These are phyloP conservation scores for Oreortyx pictus DNA, from an alignment of 2,797 vertebrate species.

Conservation along the genomic window DNA sequence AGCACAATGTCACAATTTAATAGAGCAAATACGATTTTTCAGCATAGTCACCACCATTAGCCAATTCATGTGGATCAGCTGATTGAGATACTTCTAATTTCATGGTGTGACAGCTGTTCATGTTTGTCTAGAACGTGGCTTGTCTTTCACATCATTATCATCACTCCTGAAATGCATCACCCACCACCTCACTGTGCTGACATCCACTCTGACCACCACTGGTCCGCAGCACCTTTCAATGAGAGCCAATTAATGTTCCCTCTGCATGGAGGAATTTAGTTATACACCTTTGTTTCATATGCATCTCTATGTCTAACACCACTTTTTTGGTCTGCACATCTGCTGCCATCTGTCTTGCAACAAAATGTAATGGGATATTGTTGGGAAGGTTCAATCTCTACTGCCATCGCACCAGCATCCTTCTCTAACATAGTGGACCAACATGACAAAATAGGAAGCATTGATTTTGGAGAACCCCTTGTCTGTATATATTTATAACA, in stretches of 20 bases:
- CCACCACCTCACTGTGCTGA: background rate
- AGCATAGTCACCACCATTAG: background rate
- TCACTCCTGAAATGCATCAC: background rate
- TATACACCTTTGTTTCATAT: background rate
- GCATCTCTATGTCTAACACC: background rate
- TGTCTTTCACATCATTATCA: background rate
- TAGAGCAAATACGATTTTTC: background rate
- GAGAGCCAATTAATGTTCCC: background rate
- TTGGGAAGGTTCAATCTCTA: background rate
- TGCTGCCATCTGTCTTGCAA: background rate
- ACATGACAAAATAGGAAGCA: background rate
- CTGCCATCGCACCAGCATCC: background rate
- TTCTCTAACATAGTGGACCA: background rate
- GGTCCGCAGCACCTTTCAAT: background rate
- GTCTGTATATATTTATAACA: background rate
- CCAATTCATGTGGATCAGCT: background rate
- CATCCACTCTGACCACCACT: background rate
- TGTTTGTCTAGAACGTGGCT: background rate
- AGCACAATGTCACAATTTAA: background rate
- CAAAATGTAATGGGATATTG: background rate
- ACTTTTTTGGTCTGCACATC: background rate
- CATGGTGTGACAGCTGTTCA: no score
- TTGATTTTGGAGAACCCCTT: background rate
- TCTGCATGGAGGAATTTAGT: background rate
- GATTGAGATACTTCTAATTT: no score